Evolutionary conservation across 2,113 vertebrate genomes (phyloP).

Genomic region (Pterophyllum scalare): DNA sequence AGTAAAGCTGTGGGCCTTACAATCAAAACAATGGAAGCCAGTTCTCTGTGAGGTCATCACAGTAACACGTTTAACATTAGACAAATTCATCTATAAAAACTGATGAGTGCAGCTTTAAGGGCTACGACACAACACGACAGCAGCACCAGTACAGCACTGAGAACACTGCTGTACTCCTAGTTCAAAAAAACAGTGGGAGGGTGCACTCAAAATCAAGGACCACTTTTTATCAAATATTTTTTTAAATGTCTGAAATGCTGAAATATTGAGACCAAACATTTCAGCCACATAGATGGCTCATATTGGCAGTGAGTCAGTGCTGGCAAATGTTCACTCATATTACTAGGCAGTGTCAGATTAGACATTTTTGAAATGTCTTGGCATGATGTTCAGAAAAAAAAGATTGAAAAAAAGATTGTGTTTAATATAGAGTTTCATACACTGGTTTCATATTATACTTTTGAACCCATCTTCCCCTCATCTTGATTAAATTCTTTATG

Average conservation of each 20-base stretch:
- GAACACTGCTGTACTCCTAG: not conserved
- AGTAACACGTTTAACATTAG: not conserved
- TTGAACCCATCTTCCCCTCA: not conserved
- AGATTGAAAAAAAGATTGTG: not conserved
- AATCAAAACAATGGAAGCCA: not conserved
- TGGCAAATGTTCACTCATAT: constrained; percentile 1
- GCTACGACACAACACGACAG: not conserved
- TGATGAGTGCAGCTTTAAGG: not conserved
- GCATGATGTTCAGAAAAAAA: not conserved
- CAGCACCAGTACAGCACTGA: not conserved
- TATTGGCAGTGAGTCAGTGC: constrained; percentile 5
- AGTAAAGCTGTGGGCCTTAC: not conserved
- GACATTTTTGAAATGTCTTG: not conserved
- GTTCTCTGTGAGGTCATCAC: not conserved
- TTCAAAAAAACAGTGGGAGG: not conserved
- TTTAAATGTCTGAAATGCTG: not conserved
- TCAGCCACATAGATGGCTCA: not conserved
- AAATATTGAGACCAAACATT: constrained; percentile 9
- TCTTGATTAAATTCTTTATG: not conserved
- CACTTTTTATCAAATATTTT: not conserved
- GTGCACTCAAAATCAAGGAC: constrained; percentile 4
- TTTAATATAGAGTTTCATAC: not conserved
- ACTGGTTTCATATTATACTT: not conserved
- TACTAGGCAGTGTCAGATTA: not conserved
- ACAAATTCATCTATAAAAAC: not conserved